Conservation (phyloP, 53 echinoderm and acorn worm genomes). For the Mesocentrotus franciscanus region DNA sequence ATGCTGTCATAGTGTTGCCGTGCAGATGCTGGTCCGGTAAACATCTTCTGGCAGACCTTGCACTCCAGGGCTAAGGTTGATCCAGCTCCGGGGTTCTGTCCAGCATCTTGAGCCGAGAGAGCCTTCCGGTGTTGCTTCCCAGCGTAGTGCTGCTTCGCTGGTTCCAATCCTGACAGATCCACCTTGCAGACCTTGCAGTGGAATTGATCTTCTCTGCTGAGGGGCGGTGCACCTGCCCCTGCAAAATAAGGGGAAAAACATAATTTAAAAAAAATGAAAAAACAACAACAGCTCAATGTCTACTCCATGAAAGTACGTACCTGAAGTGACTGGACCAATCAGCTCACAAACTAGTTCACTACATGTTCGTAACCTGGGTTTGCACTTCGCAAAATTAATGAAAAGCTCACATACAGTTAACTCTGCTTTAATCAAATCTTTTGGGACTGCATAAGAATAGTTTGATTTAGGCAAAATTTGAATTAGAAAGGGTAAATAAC, state of each 20-base stretch:
- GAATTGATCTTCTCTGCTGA: not conserved
- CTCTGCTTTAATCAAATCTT: no score
- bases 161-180: not conserved
- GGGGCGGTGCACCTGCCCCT: not conserved
- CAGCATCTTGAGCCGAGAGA: not conserved
- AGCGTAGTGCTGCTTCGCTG: constrained; percentile 52
- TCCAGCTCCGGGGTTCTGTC: not conserved
- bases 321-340: not conserved
- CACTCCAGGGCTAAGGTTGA: not conserved
- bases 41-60: constrained; percentile 33
- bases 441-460: no score
- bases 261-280: not conserved
- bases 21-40: not conserved
- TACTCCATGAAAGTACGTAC: no score
- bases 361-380: no score
- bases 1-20: constrained; percentile 4
- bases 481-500: no score
- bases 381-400: no score
- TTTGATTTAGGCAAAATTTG: no score
- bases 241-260: not conserved
- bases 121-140: constrained; percentile 46
- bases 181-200: constrained; percentile 41
- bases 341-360: no score
- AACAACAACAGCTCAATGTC: not conserved
- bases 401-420: no score